A percentile compares a stretch with the other conserved stretches of the same genome.
These are phyloP conservation scores for Lepus townsendii DNA, from an alignment of 2,797 vertebrate species.

Conservation along the genomic window DNA sequence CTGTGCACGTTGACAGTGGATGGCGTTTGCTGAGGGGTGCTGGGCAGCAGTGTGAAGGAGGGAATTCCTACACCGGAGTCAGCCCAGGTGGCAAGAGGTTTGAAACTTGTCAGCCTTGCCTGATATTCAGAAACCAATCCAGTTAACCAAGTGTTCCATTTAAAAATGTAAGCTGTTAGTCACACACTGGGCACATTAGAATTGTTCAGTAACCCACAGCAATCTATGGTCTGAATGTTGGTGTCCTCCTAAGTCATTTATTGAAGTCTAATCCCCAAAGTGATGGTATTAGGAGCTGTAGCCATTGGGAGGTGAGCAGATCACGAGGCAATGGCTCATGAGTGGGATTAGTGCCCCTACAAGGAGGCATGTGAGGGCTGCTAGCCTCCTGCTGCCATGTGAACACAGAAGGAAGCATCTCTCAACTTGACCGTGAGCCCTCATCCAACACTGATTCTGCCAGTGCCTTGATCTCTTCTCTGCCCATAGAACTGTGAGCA, in stretches of 20 bases:
- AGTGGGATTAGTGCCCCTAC: not conserved
- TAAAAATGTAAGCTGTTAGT: not conserved
- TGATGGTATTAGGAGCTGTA: not conserved
- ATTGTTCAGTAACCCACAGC: not conserved
- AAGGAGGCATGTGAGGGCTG: not conserved
- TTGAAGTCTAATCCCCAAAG: not conserved
- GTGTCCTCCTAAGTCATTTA: not conserved
- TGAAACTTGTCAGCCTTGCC: not conserved
- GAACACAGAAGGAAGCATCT: not conserved
- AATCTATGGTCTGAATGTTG: not conserved
- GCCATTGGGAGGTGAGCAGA: not conserved
- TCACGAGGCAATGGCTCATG: not conserved
- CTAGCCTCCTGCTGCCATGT: not conserved
- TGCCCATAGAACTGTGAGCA: not conserved
- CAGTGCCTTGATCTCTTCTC: not conserved
- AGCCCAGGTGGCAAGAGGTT: not conserved
- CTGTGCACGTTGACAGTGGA: not conserved
- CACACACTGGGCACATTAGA: not conserved
- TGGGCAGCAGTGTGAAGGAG: not conserved
- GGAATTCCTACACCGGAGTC: not conserved
- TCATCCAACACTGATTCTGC: not conserved
- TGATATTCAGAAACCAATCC: not conserved
- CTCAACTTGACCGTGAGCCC: too few species aligned
- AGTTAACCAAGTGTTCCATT: conserved; percentile 6
- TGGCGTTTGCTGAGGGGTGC: fast-evolving